Conservation (phyloP, 2,113 vertebrate species). For the Apaloderma vittatum region DNA sequence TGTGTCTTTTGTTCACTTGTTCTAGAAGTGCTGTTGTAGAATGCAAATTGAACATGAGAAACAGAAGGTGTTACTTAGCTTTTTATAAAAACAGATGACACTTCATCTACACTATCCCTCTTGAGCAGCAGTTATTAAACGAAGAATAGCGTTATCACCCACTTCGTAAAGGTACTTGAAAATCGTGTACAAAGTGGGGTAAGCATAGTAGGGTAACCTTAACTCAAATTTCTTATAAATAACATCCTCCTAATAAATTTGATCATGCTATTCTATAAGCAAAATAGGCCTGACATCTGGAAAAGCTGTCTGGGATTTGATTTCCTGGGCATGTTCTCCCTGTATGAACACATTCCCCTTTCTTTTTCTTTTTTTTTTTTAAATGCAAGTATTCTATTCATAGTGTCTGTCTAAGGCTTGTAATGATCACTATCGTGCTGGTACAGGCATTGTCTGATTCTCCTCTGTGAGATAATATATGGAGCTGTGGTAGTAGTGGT, state of each 20-base stretch:
- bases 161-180: slow-evolving; percentile 2
- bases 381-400: background rate
- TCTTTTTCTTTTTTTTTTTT: accelerated
- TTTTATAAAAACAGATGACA: background rate
- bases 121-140: background rate
- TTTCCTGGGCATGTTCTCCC: background rate
- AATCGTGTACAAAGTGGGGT: background rate
- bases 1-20: background rate
- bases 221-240: background rate
- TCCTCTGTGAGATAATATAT: background rate
- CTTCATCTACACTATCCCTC: background rate
- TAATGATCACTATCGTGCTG: background rate
- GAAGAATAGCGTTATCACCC: background rate
- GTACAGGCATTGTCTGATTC: background rate
- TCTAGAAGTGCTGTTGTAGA: slow-evolving; percentile 14
- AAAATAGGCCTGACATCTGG: background rate
- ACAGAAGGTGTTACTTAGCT: background rate
- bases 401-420: background rate
- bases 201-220: background rate
- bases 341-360: too few species aligned
- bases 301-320: background rate
- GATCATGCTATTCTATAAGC: background rate
- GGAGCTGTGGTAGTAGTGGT: background rate
- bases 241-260: background rate
- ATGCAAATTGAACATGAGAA: background rate